These are phyloP conservation scores for Drosophila mulleri DNA, from an alignment of 2,888 invertebrate genomes.

Conservation along the genomic window DNA sequence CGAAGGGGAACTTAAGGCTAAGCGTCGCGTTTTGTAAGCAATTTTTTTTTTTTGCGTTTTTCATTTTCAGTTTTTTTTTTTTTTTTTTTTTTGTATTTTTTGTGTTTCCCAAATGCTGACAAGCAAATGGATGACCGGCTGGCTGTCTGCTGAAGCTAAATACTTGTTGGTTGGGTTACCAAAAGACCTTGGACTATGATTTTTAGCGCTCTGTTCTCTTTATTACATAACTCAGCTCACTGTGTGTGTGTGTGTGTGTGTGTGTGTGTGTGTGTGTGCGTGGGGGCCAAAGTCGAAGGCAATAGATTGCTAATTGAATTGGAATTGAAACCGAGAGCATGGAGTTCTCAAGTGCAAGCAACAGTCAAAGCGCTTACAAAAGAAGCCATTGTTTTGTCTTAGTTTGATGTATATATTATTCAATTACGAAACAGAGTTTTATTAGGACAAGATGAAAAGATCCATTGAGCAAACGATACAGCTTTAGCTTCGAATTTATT, in stretches of 20 bases:
- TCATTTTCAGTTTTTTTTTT: conserved; percentile 2
- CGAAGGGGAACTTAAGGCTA: conserved; percentile 50
- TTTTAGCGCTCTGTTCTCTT: conserved; percentile 58
- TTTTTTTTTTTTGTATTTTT: conserved; percentile 38
- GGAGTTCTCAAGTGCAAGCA: conserved; percentile 22
- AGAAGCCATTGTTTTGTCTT: background rate
- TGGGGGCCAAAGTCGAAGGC: conserved; percentile 63
- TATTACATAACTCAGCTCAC: conserved; percentile 67
- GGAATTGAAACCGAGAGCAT: conserved; percentile 40
- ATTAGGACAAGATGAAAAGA: background rate
- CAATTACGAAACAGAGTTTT: background rate
- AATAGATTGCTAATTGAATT: conserved; percentile 73
- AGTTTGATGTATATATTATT: conserved; percentile 1
- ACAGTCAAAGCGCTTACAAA: conserved; percentile 3
- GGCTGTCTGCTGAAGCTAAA: conserved; percentile 52
- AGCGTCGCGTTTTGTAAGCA: conserved; percentile 62
- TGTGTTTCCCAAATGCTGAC: conserved; percentile 65
- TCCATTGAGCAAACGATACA: background rate
- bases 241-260: background rate
- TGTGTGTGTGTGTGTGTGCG: conserved; percentile 26
- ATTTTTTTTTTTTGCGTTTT: conserved; percentile 43
- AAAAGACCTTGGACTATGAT: conserved; percentile 71
- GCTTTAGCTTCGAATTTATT: background rate
- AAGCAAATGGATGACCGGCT: conserved; percentile 67
- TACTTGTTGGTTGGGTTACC: conserved; percentile 44